Conservation (phyloP, 2,797 vertebrate genomes). For the Galago senegalensis region DNA sequence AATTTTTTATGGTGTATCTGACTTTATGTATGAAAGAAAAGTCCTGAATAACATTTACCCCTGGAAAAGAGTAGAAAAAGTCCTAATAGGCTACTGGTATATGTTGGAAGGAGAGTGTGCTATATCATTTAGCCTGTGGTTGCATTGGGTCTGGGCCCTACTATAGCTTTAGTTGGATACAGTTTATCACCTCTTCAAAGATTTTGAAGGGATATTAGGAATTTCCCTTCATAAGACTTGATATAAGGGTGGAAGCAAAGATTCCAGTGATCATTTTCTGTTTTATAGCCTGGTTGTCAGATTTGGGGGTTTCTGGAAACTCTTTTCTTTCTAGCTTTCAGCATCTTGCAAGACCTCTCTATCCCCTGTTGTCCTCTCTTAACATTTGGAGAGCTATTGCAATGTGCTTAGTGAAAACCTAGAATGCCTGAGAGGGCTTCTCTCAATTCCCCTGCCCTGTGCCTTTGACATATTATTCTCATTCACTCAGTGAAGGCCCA, state of each 20-base stretch:
- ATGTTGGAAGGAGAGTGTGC: not conserved
- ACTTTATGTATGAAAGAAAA: not conserved
- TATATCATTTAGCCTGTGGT: not conserved
- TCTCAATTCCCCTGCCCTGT: not conserved
- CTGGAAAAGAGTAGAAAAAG: not conserved
- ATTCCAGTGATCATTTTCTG: not conserved
- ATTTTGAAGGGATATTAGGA: not conserved
- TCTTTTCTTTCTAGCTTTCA: not conserved
- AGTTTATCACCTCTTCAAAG: not conserved
- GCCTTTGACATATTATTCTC: not conserved
- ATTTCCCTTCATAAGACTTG: not conserved
- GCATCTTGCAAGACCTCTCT: not conserved
- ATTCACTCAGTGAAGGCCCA: not conserved
- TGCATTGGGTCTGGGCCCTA: not conserved
- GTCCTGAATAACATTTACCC: not conserved
- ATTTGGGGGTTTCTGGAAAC: not conserved
- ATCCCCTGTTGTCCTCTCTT: not conserved
- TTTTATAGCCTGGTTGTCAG: not conserved
- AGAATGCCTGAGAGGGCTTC: not conserved
- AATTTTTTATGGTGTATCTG: not conserved
- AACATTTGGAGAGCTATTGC: not conserved
- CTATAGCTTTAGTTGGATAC: not conserved
- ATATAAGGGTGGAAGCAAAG: too few species aligned
- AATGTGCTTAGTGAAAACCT: not conserved
- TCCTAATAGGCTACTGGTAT: not conserved